phyloP scores from a whole-genome alignment of 1,140 invertebrate genomes.

The Pseudachorutes palmiensis region DNA sequence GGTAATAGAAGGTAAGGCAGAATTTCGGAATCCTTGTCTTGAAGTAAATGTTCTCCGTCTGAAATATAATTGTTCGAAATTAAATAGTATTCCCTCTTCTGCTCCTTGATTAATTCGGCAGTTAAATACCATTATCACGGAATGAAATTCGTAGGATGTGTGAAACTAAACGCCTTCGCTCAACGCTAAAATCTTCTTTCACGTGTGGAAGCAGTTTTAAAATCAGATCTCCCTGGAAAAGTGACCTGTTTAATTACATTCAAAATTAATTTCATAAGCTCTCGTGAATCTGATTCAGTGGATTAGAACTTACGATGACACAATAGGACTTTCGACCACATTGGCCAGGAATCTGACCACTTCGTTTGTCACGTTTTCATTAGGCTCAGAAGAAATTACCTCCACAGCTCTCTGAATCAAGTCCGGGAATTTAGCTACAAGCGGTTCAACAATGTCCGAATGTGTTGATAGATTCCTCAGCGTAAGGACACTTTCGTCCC shows the following conservation, averaged over 20 bases:
- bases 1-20: conserved; percentile 12
- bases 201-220: neutral
- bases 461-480: neutral
- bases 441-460: neutral
- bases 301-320: neutral
- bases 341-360: neutral
- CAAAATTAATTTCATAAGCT: neutral
- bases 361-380: neutral
- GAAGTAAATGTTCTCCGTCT: neutral
- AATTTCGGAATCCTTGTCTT: neutral
- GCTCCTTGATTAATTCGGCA: neutral
- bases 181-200: neutral
- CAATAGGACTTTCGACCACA: neutral
- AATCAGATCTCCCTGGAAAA: neutral
- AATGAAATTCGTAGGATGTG: neutral
- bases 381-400: neutral
- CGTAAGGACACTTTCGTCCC: neutral
- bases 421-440: neutral
- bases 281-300: neutral
- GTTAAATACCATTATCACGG: neutral
- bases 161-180: neutral
- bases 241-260: neutral
- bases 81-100: no score
- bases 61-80: neutral
- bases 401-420: neutral